Evolutionary conservation across 2,113 vertebrate species (phyloP).

Genomic region (Pachyramphus minor): DNA sequence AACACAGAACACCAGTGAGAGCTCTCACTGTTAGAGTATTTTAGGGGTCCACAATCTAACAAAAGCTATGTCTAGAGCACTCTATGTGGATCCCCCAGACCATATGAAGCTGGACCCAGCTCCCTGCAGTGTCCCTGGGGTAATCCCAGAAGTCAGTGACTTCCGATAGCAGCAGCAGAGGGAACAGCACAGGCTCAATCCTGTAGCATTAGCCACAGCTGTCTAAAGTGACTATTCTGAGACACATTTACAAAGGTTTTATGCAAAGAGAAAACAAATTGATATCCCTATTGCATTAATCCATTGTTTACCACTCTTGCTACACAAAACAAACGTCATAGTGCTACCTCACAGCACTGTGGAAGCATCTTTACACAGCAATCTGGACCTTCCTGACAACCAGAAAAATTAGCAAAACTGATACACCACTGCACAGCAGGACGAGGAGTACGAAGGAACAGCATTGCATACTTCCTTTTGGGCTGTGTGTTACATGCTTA

Average conservation of each 20-base stretch:
- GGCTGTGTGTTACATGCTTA: background rate
- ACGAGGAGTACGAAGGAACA: background rate
- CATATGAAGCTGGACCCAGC: background rate
- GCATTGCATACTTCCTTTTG: background rate
- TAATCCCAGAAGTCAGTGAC: background rate
- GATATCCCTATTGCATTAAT: background rate
- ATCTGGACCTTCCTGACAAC: background rate
- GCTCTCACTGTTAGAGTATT: background rate
- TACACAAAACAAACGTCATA: background rate
- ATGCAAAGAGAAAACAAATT: background rate
- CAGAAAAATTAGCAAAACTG: background rate
- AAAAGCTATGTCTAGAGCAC: background rate
- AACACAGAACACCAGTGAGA: background rate
- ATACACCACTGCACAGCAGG: background rate
- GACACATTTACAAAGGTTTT: background rate
- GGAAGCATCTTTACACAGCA: background rate
- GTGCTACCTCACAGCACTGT: background rate
- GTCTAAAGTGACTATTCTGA: background rate
- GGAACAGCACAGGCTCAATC: background rate
- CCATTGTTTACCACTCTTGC: background rate
- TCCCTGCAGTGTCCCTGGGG: background rate
- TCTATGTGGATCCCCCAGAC: background rate
- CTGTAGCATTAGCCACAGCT: accelerated
- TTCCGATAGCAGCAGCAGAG: background rate
- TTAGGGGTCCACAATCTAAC: background rate